These are phyloP conservation scores for Jacana jacana DNA, from an alignment of 2,113 vertebrate genomes.

Conservation along the genomic window DNA sequence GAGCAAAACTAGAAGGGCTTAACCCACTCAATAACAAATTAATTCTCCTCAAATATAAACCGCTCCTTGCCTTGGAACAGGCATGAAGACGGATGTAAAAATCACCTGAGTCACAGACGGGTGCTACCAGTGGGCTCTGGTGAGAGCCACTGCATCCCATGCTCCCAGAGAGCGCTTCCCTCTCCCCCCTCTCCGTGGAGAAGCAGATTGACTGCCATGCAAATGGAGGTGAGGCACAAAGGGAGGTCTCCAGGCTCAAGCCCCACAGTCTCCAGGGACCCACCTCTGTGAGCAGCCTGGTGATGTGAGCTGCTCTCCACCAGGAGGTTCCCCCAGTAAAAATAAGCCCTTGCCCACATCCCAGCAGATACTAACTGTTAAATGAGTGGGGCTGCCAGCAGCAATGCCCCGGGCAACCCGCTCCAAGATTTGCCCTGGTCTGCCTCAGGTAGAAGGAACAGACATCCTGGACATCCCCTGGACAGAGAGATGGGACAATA, in stretches of 20 bases:
- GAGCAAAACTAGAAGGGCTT: neutral
- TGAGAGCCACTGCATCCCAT: neutral
- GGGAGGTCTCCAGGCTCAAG: neutral
- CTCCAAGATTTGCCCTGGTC: neutral
- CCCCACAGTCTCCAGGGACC: accelerated
- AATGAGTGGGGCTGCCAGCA: neutral
- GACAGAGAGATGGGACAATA: accelerated
- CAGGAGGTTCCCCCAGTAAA: accelerated
- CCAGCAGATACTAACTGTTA: neutral
- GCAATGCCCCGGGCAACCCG: neutral
- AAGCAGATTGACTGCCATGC: neutral
- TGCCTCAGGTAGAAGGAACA: neutral
- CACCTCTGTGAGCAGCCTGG: neutral
- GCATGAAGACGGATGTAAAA: neutral
- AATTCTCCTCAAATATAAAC: slow-evolving; percentile 13
- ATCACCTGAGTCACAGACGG: accelerated
- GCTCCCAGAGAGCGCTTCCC: neutral
- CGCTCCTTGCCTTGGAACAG: neutral
- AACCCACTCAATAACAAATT: neutral
- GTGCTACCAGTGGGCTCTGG: neutral
- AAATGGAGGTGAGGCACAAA: accelerated
- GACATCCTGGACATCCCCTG: neutral
- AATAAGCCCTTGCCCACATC: neutral
- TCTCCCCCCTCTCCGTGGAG: accelerated
- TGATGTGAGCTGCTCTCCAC: neutral